Conservation (phyloP, 2,888 invertebrate genomes). For the Bellardia bayeri region DNA sequence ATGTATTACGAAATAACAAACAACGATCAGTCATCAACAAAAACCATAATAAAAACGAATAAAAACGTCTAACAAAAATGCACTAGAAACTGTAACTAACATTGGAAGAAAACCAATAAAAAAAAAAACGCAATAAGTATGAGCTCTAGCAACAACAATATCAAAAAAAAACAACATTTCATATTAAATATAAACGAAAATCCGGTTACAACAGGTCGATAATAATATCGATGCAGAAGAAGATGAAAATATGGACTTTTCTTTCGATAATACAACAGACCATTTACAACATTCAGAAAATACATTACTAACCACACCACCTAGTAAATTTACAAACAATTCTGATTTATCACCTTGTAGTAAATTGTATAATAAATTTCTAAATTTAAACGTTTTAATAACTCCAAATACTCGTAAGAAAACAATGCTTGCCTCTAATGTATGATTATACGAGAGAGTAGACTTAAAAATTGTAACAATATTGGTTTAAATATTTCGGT, state of each 20-base stretch:
- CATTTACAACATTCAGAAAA: background rate
- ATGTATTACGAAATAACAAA: too few relatives aligned
- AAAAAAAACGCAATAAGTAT: background rate
- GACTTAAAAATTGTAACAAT: background rate
- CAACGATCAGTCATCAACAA: too few relatives aligned
- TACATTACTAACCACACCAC: background rate
- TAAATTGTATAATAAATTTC: background rate
- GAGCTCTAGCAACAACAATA: background rate
- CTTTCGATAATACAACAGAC: background rate
- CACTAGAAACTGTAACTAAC: too few relatives aligned
- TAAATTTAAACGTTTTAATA: slow-evolving; percentile 10
- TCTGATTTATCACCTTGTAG: background rate
- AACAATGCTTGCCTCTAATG: background rate
- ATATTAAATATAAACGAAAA: background rate
- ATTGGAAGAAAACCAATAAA: too few relatives aligned
- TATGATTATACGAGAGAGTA: background rate
- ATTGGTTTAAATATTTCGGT: background rate
- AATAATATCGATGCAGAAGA: background rate
- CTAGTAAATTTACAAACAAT: background rate
- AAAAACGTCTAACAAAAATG: too few relatives aligned
- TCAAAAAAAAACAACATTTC: background rate
- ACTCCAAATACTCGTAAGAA: background rate
- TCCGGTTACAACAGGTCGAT: background rate
- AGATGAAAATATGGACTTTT: too few relatives aligned
- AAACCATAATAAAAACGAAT: too few relatives aligned